Percentiles rank a stretch among this genome's conserved stretches.
phyloP scores from a whole-genome alignment of 2,113 vertebrate species.

The Mus pahari region DNA sequence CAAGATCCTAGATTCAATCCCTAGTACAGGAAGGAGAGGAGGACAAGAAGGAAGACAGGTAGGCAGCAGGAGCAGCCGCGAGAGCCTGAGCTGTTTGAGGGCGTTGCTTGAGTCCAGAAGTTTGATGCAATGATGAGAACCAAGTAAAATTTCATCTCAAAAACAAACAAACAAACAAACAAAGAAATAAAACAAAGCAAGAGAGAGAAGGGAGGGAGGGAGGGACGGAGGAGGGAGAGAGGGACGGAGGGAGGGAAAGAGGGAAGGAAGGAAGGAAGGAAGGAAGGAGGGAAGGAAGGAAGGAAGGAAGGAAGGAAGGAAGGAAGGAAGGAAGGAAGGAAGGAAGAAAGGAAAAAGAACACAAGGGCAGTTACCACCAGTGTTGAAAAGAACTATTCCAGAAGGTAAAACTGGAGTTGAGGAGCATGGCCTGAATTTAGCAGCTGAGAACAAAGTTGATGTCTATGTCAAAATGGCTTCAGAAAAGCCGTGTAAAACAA shows the following conservation, averaged over 20 bases:
- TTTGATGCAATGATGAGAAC: not conserved
- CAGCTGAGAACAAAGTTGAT: constrained; percentile 4
- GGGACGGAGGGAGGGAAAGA: not conserved
- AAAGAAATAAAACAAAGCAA: constrained; percentile 32
- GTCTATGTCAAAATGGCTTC: constrained; percentile 4
- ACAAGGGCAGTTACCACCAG: not conserved
- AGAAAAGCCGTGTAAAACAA: constrained; percentile 10
- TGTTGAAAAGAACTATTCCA: constrained; percentile 30
- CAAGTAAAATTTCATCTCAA: not conserved
- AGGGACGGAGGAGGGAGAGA: not conserved
- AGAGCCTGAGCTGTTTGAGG: not conserved
- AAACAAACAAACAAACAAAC: not conserved
- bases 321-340: not conserved
- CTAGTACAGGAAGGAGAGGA: not conserved
- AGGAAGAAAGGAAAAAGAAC: not conserved
- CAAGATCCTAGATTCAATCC: not conserved
- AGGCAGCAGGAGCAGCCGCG: too few species aligned
- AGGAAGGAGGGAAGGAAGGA: too few species aligned
- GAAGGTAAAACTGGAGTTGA: not conserved
- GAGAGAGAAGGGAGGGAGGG: not conserved
- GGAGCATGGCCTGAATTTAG: not conserved
- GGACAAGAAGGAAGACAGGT: not conserved
- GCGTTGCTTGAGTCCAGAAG: not conserved
- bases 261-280: not conserved
- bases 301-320: not conserved